Evolutionary conservation across 2,113 vertebrate species (phyloP).

Genomic region (Hippocampus barbouri): DNA sequence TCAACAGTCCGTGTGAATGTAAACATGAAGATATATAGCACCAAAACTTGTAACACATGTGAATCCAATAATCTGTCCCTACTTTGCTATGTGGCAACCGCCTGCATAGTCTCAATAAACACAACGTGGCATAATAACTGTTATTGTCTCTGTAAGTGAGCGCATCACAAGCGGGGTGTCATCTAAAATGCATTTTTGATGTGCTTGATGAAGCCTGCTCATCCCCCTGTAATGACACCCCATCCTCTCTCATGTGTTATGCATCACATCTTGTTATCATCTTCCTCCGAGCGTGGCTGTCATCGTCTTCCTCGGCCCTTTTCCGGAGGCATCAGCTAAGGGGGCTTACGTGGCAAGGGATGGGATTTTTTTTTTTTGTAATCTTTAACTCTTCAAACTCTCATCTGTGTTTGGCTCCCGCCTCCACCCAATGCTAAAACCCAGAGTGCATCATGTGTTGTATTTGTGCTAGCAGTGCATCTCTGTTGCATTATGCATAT

Average conservation of each 20-base stretch:
- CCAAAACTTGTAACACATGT: conserved; percentile 45
- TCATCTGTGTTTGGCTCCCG: conserved; percentile 27
- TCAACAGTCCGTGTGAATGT: not conserved
- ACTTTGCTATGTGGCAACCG: conserved; percentile 14
- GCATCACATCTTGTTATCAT: conserved; percentile 72
- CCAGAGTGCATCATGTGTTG: conserved; percentile 14
- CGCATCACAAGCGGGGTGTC: conserved; percentile 55
- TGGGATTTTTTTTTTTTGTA: not conserved
- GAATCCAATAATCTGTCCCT: conserved; percentile 44
- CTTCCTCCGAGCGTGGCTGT: conserved; percentile 61
- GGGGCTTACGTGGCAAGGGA: conserved; percentile 22
- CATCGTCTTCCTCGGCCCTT: conserved; percentile 50
- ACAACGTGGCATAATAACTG: conserved; percentile 52
- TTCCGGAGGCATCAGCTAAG: conserved; percentile 45
- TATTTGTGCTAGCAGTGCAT: conserved; percentile 49
- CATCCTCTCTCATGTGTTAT: conserved; percentile 70
- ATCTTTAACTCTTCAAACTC: conserved; percentile 61
- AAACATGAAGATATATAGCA: not conserved
- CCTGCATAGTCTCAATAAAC: conserved; percentile 60
- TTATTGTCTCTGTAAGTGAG: conserved; percentile 56
- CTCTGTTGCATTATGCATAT: conserved; percentile 42
- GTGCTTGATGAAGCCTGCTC: conserved; percentile 68
- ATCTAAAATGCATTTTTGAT: conserved; percentile 65
- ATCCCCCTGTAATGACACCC: conserved; percentile 66
- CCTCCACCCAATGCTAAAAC: not conserved